Percentiles rank a stretch among this genome's conserved stretches.
Conservation (phyloP, 30 jellyfish, hydroid and myxozoan species). For the Hydractinia echinata region DNA sequence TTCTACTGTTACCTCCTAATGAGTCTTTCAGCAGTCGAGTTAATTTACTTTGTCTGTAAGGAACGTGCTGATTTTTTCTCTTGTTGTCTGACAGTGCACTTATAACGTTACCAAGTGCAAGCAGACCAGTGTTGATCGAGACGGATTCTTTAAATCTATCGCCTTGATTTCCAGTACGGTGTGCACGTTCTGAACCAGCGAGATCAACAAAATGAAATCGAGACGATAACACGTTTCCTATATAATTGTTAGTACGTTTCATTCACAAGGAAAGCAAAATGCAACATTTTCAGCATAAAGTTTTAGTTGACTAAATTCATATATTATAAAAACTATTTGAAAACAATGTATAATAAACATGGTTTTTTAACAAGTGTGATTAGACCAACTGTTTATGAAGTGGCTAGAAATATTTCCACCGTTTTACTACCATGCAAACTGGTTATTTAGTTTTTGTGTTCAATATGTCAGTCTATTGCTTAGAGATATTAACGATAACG, state of each 20-base stretch:
- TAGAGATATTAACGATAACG: too few species aligned
- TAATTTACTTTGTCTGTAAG: conserved; percentile 90
- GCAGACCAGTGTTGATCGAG: conserved; percentile 83
- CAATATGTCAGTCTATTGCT: too few species aligned
- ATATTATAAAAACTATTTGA: neutral
- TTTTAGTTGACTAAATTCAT: neutral
- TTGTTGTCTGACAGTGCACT: conserved; percentile 85
- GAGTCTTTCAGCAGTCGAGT: conserved; percentile 92
- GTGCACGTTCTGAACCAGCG: conserved; percentile 98
- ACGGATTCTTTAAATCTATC: conserved; percentile 90
- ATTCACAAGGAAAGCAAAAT: neutral
- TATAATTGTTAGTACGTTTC: neutral
- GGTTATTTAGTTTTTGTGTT: too few species aligned
- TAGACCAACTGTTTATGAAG: neutral
- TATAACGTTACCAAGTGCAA: conserved; percentile 93
- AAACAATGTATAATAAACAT: neutral
- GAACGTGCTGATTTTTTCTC: conserved; percentile 73
- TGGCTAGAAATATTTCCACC: neutral
- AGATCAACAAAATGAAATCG: conserved; percentile 86
- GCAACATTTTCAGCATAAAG: neutral
- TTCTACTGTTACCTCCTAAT: conserved; percentile 95
- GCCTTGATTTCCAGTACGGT: conserved; percentile 94
- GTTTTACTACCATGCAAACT: neutral
- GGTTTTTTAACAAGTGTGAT: neutral
- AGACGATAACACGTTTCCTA: conserved; percentile 42